Base-by-base conservation (phyloP, 2,888 invertebrate species). In the Sphecodes monilicornis region DNA sequence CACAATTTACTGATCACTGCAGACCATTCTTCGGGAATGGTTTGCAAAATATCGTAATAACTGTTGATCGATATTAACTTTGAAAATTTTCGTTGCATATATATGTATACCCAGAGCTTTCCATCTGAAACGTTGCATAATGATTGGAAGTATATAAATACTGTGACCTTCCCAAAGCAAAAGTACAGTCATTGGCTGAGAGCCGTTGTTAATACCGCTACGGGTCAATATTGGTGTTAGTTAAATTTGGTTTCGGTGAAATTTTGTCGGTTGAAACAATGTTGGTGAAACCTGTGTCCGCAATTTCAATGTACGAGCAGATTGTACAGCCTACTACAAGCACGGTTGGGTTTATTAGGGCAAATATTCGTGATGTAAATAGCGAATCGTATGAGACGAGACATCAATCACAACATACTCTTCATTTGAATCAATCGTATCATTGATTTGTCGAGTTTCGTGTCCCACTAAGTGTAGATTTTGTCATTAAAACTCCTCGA, bases 181-280 rank as follows among this genome's bases (percentile, higher is more conserved):
- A 54, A n/a, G 54, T 11, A 54, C 54, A 54, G n/a, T n/a, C n/a
- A 54, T 54, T n/a, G 11, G 11, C n/a, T n/a, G 54, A 10, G 54
- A 11, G n/a, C 54, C n/a, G 54, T 54, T 54, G 54, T 54, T 54
- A 54, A 64, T 54, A 10, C 4, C 54, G 54, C n/a, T 54, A n/a
- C 54, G 54, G 54, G 54, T 54, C 54, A 54, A 54, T 54, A 54
- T 54, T 54, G 54, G 54, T 54, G 54, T 54, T n/a, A 54, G 54
- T 54, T 54, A 54, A 54, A 54, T 54, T 54, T 54, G 54, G 54
- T 54, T 54, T 54, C 54, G 54, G 54, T 54, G 54, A n/a, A n/a
- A n/a, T 54, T n/a, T 54, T 54, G 54, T 54, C 54, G n/a, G 54
- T 54, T 54, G 11, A 54, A 54, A 54, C 54, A 54, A 54, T 54